Base-by-base conservation (phyloP, 2,888 invertebrate genomes). In the Dicycla oo region DNA sequence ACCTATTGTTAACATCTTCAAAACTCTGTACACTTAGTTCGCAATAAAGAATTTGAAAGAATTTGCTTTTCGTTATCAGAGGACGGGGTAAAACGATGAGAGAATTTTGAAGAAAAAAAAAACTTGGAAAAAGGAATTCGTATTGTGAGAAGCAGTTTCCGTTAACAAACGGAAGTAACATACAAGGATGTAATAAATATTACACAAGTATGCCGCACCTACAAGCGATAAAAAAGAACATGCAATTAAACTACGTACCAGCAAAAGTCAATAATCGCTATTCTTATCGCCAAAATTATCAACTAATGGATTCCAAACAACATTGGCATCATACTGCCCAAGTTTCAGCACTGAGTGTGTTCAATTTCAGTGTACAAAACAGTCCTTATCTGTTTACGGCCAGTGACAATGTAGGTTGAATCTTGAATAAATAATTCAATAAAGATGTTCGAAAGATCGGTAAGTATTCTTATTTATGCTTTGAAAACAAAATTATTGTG, bases 381-480 rank as follows among this genome's bases (percentile, higher is more conserved):
- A 38, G 18, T 49, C n/a, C 10, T 18, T 54, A 38, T 61, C 38
- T 34, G 34, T 65, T 62, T 54, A 53, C 34, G 38, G 38, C 43
- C 57, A 45, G 65, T 73, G 64, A 49, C 47, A 10, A 38, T 49
- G 47, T 70, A 84, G 68, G 60, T 70, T 66, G 47, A 73, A 73
- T 57, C 34, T 34, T 34, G 34, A 67, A 69, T 56, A 60, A 69
- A 47, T 2, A 47, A 60, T 11, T 26, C n/a, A 63, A 53, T 13
- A 57, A 53, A 43, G 45, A 84, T 73, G 84, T 73, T 63, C 68
- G 57, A 73, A 62, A 85, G 38, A 57, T 26, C 68, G 73, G 86
- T 81, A 68, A 81, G 86, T 73, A 20, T 38, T 53, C 13, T 23
- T 40, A 53, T 71, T 74, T 69, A 69, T 69, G 23, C 26, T 54